Evolutionary conservation across 2,888 invertebrate genomes (phyloP).

Genomic region (Rosalia funebris): DNA sequence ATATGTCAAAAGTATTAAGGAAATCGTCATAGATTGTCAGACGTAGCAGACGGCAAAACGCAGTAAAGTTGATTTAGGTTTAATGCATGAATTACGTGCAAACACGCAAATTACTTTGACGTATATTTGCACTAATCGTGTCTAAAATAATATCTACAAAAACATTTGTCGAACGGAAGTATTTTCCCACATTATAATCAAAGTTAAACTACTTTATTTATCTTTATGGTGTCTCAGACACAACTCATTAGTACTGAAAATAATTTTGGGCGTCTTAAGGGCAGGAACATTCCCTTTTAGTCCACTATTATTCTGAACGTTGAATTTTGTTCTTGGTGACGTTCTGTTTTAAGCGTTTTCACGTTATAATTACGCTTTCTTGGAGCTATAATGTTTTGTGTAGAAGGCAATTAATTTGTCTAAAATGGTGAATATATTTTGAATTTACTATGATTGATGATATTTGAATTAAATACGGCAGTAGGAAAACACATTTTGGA

Average conservation of each 20-base stretch:
- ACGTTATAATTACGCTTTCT: no score
- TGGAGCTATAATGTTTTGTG: no score
- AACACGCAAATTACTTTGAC: conserved; percentile 17
- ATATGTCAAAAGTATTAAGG: no score
- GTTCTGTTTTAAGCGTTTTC: no score
- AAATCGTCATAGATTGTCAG: neutral
- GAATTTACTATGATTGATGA: no score
- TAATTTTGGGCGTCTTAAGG: neutral
- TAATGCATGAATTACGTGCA: conserved; percentile 24
- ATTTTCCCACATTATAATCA: conserved; percentile 40
- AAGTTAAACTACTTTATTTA: conserved; percentile 34
- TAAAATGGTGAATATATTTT: no score
- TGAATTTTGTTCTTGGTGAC: no score
- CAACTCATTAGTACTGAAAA: neutral
- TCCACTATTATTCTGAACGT: no score
- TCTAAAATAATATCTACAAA: conserved; percentile 40
- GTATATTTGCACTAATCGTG: conserved; percentile 41
- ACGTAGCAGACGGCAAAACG: neutral
- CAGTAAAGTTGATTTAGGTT: conserved; percentile 14
- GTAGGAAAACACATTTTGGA: no score
- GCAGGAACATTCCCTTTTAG: no score
- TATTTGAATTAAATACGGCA: no score
- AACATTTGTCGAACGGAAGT: conserved; percentile 39
- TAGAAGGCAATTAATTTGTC: no score
- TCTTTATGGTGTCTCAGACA: conserved; percentile 20